Conservation (phyloP, 2,113 vertebrate genomes). For the Rhinoptilus africanus region DNA sequence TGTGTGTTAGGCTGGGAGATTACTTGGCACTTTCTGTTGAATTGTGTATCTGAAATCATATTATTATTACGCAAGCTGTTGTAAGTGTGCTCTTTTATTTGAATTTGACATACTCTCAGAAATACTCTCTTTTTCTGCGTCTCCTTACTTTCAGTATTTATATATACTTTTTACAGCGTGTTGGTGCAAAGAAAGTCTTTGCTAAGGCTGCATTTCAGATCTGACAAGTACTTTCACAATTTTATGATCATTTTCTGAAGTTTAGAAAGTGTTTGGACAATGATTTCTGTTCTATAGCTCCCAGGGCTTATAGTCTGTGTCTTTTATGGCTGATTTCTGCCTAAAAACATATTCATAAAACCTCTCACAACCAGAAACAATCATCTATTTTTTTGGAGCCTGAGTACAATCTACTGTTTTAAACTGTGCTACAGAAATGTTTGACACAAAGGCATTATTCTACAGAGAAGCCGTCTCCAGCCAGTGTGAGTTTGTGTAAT, state of each 20-base stretch:
- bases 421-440: background rate
- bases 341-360: slow-evolving; percentile 63
- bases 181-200: background rate
- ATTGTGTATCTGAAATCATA: background rate
- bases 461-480: background rate
- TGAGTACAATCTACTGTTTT: background rate
- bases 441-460: background rate
- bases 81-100: background rate
- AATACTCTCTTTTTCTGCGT: background rate
- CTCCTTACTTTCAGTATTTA: background rate
- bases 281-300: slow-evolving; percentile 30
- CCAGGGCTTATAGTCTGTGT: slow-evolving; percentile 11
- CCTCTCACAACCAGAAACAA: slow-evolving; percentile 38
- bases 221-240: slow-evolving; percentile 19
- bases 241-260: slow-evolving; percentile 26
- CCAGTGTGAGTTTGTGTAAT: background rate
- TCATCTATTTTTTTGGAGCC: background rate
- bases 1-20: background rate
- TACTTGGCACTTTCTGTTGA: background rate
- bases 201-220: slow-evolving; percentile 27
- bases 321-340: slow-evolving; percentile 50
- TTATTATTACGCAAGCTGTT: background rate
- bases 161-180: background rate
- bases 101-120: background rate
- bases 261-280: slow-evolving; percentile 44